A percentile compares a stretch with the other conserved stretches of the same genome.
These are phyloP conservation scores for Eptatretus burgeri DNA, from an alignment of 2,113 vertebrate species.

Conservation along the genomic window DNA sequence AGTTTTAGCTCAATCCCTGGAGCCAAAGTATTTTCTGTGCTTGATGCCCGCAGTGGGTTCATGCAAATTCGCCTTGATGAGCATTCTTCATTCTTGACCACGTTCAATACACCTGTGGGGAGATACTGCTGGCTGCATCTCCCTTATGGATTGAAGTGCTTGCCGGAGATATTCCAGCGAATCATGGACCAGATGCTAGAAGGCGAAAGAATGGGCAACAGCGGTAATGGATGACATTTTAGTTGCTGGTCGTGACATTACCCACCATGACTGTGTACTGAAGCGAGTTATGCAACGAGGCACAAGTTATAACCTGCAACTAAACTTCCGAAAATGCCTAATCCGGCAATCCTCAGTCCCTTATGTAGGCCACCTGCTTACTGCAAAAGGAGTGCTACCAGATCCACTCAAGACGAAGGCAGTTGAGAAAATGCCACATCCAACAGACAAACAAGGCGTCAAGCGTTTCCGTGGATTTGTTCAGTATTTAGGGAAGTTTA, in stretches of 20 bases:
- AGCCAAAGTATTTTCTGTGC: constrained; percentile 6
- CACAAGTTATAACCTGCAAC: neutral
- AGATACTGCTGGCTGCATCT: constrained; percentile 1
- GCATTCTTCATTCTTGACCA: neutral
- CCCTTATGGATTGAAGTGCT: neutral
- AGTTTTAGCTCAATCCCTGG: neutral
- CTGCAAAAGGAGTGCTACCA: neutral
- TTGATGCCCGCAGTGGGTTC: neutral
- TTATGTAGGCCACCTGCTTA: neutral
- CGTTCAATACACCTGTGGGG: constrained; percentile 1
- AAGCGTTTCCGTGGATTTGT: no score
- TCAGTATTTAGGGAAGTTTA: neutral
- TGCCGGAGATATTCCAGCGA: neutral
- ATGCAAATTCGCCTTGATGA: neutral
- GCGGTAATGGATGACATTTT: constrained; percentile 4
- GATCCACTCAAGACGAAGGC: neutral
- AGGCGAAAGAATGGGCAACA: neutral
- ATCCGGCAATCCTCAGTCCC: neutral
- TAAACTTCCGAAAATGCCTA: neutral
- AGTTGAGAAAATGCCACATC: constrained; percentile 1
- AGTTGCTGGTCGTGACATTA: neutral
- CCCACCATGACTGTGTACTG: neutral
- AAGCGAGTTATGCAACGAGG: neutral
- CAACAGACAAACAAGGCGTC: neutral
- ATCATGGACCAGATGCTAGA: constrained; percentile 2